Base-by-base conservation (phyloP, 2,888 invertebrate species). In the Leptopterna dolabrata region DNA sequence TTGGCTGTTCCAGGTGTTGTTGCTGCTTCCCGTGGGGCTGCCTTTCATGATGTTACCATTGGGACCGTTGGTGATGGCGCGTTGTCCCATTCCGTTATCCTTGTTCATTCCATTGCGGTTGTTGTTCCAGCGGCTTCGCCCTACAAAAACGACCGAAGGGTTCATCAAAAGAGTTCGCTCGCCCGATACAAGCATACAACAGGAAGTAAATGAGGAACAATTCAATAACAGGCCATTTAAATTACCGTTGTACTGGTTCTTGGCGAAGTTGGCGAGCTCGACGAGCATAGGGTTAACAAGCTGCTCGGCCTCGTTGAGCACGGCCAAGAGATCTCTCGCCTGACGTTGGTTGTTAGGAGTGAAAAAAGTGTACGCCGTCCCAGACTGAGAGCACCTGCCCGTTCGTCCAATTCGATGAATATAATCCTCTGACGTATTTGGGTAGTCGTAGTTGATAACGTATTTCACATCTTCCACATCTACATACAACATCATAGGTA, bases 361-460 rank as follows among this genome's bases (percentile, higher is more conserved):
- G 92, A 99, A 99, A 93, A 98, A 98, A 3, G 99, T 98, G 92
- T 98, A 99, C 0, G 99, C 98, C 7, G 98, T 99, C 80, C 98
- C 97, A 47, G 96, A 95, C 91, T 97, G 97, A 91, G 97, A 96
- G 90, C 97, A 97, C 90, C 99, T 95, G 11, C 98, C 98, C 27
- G 98, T 98, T 90, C 98, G 95, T 92, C 95, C 98, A 92, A 99
- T 99, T 90, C 99, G 95, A 92, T 99, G 99, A 89, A 99, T 98
- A 92, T 99, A 99, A 92, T 99, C 99, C 92, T 99, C 99, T 16
- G 98, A 97, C 86, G 97, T 97, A 91, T 97, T 97, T 0, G 99
- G 99, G 92, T 98, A 99, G 93, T 99, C 99, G 92, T 95, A 99
- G 92, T 99, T 99, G 90, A 99, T 97, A 51, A 99, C 99, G 93